Base-by-base conservation (phyloP, 2,888 invertebrate genomes). In the Patella caerulea region DNA sequence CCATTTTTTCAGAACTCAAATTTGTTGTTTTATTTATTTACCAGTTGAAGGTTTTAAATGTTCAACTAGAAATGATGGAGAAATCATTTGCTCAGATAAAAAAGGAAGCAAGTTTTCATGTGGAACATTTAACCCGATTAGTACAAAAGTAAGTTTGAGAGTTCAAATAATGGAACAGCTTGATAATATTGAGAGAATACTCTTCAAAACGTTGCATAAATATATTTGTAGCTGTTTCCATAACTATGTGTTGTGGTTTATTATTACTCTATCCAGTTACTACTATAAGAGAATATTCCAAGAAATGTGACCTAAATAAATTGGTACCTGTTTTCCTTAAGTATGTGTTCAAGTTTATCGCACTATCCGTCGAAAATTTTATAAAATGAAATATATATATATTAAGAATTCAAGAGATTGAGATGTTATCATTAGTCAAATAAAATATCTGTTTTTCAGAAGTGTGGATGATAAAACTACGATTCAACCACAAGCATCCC, bases 101-200 rank as follows among this genome's bases (percentile, higher is more conserved):
- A 74, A 84, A 82, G 70, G 86, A 86, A 34, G 84, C 84, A 3
- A 78, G 55, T 2, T 82, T 81, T 54, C 83, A 84, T 70, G 75
- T 78, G 7, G 79, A 84, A 24, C 74, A 84, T 54, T 59, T 84
- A 53, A 71, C 72, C 45, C 78, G 73, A 29, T 80, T 82, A 69
- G 78, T 83, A 53, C 80, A 81, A 71, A 84, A 83, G 86, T 85
- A 82, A 78, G 84, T 79, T 55, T 5, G 59, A 59, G 0, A 19
- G 45, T 45, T 45, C 9, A 45, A 45, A 45, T 45, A 45, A 45
- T 45, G 45, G 9, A 45, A 45, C 45, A 45, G 45, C 45, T 5
- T 45, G 45, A 45, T 45, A 45, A 45, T 45, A 45, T 45, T 45
- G 45, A 45, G 45, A 45, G 45, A 9, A 45, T 45, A 45, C 45